These are phyloP conservation scores for Adrianichthys oophorus DNA, from an alignment of 2,797 vertebrate species.

Conservation along the genomic window DNA sequence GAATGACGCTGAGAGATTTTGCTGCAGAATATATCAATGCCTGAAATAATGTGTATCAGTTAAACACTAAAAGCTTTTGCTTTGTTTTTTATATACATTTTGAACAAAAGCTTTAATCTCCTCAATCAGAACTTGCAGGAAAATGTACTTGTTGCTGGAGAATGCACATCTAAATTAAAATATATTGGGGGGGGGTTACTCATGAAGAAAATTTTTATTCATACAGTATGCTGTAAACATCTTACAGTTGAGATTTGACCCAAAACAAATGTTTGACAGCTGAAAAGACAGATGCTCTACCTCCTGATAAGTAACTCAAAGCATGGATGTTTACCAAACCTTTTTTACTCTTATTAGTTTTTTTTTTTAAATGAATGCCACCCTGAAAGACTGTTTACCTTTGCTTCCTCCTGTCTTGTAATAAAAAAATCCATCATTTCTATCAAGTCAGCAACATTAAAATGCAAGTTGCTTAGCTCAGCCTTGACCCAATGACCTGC, in stretches of 20 bases:
- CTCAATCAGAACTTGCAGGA: slow-evolving; percentile 15
- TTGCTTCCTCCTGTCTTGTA: slow-evolving; percentile 9
- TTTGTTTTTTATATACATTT: neutral
- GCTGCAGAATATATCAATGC: slow-evolving; percentile 3
- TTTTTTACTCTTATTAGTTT: neutral
- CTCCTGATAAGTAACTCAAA: neutral
- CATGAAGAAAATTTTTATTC: too few relatives aligned
- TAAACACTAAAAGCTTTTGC: slow-evolving; percentile 7
- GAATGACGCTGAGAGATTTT: slow-evolving; percentile 15
- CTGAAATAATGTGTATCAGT: slow-evolving; percentile 6
- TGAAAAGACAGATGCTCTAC: too few relatives aligned
- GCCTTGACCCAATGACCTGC: slow-evolving; percentile 40
- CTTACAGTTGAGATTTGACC: too few relatives aligned
- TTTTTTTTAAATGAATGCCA: slow-evolving; percentile 19
- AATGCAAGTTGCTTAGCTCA: slow-evolving; percentile 24
- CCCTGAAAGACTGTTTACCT: slow-evolving; percentile 7
- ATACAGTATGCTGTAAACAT: too few relatives aligned
- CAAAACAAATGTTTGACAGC: too few relatives aligned
- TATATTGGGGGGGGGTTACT: too few relatives aligned
- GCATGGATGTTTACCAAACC: slow-evolving; percentile 4
- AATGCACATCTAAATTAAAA: slow-evolving; percentile 16
- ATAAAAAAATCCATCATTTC: slow-evolving; percentile 25
- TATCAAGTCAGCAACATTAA: slow-evolving; percentile 33
- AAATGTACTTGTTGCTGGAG: slow-evolving; percentile 13
- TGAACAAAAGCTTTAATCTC: slow-evolving; percentile 6